Conservation (phyloP, 2,113 vertebrate species). For the Nerophis lumbriciformis region DNA sequence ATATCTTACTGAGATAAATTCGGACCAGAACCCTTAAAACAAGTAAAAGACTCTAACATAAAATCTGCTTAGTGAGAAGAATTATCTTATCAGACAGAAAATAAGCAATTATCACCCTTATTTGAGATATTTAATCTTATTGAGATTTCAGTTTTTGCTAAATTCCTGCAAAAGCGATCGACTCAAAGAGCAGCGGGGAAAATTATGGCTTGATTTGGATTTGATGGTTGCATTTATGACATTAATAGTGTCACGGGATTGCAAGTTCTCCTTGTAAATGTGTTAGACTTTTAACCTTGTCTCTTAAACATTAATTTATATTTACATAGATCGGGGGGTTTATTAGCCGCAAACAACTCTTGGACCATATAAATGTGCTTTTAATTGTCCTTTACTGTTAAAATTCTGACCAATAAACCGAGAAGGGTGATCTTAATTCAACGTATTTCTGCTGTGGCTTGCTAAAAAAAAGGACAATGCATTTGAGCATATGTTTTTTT, state of each 20-base stretch:
- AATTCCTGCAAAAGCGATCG: constrained; percentile 33
- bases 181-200: constrained; percentile 30
- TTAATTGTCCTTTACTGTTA: constrained; percentile 1
- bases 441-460: constrained; percentile 11
- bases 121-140: too few species aligned
- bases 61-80: too few species aligned
- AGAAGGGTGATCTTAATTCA: neutral
- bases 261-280: constrained; percentile 22
- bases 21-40: too few species aligned
- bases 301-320: constrained; percentile 8
- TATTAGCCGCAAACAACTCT: constrained; percentile 2
- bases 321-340: constrained; percentile 2
- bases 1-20: too few species aligned
- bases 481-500: constrained; percentile 41
- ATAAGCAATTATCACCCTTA: too few species aligned
- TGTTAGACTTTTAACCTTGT: constrained; percentile 15
- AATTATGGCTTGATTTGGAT: constrained; percentile 26
- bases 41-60: too few species aligned
- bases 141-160: neutral
- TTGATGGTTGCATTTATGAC: constrained; percentile 29
- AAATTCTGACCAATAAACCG: neutral
- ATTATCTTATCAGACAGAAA: too few species aligned
- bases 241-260: constrained; percentile 26
- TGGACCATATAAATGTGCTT: neutral
- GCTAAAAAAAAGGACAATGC: constrained; percentile 20